These are phyloP conservation scores for Lasioglossum figueresi DNA, from an alignment of 2,888 invertebrate genomes.

Conservation along the genomic window DNA sequence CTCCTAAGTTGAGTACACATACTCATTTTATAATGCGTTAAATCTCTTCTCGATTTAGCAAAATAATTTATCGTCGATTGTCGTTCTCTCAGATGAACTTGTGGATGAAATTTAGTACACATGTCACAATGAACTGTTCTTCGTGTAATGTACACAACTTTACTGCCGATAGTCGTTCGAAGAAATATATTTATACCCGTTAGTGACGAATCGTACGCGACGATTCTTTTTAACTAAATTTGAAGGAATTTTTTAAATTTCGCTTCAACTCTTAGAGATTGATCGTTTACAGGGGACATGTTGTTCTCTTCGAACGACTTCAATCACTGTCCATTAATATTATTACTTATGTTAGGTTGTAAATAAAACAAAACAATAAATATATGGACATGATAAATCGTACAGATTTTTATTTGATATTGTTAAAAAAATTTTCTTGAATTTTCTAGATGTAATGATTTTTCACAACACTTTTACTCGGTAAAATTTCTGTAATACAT, in stretches of 20 bases:
- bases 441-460: constrained; percentile 4
- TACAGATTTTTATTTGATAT: constrained; percentile 43
- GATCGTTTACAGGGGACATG: constrained; percentile 51
- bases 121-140: constrained; percentile 69
- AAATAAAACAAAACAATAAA: constrained; percentile 76
- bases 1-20: constrained; percentile 30
- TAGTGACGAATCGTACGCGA: constrained; percentile 30
- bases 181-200: constrained; percentile 68
- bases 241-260: constrained; percentile 46
- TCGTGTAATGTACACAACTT: constrained; percentile 75
- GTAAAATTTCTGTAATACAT: not conserved
- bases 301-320: constrained; percentile 76
- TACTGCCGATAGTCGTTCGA: constrained; percentile 77
- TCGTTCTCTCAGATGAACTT: constrained; percentile 68
- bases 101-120: constrained; percentile 64
- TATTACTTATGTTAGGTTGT: constrained; percentile 79
- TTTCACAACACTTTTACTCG: constrained; percentile 11
- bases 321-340: constrained; percentile 78
- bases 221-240: constrained; percentile 48
- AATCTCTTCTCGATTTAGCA: constrained; percentile 46
- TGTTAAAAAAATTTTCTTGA: constrained; percentile 32
- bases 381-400: constrained; percentile 53
- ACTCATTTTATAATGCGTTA: constrained; percentile 32
- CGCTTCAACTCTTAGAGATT: constrained; percentile 19
- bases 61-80: constrained; percentile 63